Conservation (phyloP, 2,888 invertebrate species). For the Lepidocyrtoides sp. region DNA sequence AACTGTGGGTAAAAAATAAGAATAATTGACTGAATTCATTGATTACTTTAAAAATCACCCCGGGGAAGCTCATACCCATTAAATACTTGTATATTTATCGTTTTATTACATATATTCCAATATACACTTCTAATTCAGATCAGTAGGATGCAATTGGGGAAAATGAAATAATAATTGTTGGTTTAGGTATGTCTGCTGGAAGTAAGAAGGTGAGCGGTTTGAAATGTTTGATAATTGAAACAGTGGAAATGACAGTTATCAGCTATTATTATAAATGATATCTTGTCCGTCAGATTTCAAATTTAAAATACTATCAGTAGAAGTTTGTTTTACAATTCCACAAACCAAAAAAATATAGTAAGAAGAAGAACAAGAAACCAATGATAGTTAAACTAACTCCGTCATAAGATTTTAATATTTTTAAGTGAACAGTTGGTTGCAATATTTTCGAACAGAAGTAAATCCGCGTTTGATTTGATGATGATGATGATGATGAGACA, state of each 20-base stretch:
- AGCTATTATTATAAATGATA: neutral
- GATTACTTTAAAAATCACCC: constrained; percentile 73
- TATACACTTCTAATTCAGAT: constrained; percentile 45
- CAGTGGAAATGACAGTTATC: constrained; percentile 20
- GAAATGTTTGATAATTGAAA: constrained; percentile 36
- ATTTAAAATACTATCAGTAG: no score
- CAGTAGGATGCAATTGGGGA: constrained; percentile 54
- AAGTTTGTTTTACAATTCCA: neutral
- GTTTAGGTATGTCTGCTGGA: neutral
- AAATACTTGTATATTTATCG: constrained; percentile 39
- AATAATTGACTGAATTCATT: constrained; percentile 79
- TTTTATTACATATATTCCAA: constrained; percentile 35
- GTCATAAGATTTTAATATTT: no score
- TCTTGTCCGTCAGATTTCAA: neutral
- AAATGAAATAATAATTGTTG: constrained; percentile 60
- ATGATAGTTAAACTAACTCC: no score
- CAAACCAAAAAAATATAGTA: neutral
- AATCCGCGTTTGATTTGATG: no score
- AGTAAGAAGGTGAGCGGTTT: neutral
- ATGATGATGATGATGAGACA: no score
- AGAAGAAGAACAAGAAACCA: no score
- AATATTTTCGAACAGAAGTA: no score
- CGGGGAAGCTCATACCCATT: constrained; percentile 67
- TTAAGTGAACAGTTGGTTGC: no score
- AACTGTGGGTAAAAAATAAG: constrained; percentile 18